Conservation (phyloP, 2,888 invertebrate species). For the Cyaniris semiargus region DNA sequence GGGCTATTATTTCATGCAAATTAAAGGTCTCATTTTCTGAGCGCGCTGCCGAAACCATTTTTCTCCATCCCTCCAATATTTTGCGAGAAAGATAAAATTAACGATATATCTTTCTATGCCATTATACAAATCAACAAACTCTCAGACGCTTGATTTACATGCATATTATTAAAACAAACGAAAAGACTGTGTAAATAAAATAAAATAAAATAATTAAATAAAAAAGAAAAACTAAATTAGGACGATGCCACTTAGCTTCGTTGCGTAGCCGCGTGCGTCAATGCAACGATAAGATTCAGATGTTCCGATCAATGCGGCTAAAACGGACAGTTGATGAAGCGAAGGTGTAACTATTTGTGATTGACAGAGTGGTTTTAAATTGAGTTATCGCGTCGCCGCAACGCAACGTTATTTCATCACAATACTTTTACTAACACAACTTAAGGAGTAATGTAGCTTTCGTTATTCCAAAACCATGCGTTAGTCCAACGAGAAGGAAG, state of each 20-base stretch:
- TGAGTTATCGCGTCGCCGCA: too few species aligned
- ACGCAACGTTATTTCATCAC: too few species aligned
- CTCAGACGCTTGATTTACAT: not conserved
- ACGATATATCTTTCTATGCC: constrained; percentile 63
- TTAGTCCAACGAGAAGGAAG: not conserved
- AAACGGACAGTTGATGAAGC: too few species aligned
- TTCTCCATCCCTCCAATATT: constrained; percentile 68
- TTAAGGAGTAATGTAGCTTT: too few species aligned
- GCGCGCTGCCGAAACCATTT: constrained; percentile 60
- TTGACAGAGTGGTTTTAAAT: too few species aligned
- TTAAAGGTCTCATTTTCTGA: constrained; percentile 60
- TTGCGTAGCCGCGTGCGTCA: too few species aligned
- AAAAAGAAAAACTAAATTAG: not conserved
- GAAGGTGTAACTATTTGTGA: too few species aligned
- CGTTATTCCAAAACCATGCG: not conserved
- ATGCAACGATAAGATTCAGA: too few species aligned
- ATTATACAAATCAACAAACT: constrained; percentile 63
- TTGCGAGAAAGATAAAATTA: constrained; percentile 52
- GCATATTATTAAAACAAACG: not conserved
- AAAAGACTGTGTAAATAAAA: not conserved
- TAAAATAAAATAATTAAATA: not conserved
- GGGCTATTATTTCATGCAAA: constrained; percentile 49
- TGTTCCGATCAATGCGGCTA: too few species aligned
- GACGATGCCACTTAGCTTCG: too few species aligned
- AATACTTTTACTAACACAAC: too few species aligned